Percentiles rank a stretch among this genome's conserved stretches.
Conservation (phyloP, 2,797 vertebrate species). For the Chanos chanos region DNA sequence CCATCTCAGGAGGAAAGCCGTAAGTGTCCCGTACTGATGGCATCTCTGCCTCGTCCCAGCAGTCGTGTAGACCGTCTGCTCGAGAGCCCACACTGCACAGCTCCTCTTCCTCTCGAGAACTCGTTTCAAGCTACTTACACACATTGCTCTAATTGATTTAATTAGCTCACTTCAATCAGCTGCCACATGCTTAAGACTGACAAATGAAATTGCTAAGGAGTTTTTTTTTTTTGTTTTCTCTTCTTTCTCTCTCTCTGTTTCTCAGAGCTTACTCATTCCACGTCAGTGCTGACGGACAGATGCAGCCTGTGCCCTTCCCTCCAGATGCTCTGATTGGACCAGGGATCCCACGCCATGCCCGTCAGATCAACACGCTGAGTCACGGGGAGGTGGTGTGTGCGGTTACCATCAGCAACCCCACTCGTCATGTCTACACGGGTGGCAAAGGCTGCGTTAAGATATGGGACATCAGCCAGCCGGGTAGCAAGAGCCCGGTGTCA, state of each 20-base stretch:
- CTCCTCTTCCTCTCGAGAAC: constrained; percentile 28
- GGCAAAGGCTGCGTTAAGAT: constrained; percentile 97
- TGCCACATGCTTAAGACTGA: constrained; percentile 7
- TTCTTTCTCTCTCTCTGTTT: not conserved
- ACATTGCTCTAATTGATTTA: constrained; percentile 35
- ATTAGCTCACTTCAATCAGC: constrained; percentile 34
- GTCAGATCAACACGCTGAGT: constrained; percentile 81
- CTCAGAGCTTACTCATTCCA: constrained; percentile 78
- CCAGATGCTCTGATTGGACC: constrained; percentile 79
- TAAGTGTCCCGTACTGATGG: constrained; percentile 67
- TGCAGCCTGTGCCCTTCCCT: constrained; percentile 81
- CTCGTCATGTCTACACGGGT: constrained; percentile 91
- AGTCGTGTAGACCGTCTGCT: constrained; percentile 3
- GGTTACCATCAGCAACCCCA: constrained; percentile 96
- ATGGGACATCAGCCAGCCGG: constrained; percentile 95
- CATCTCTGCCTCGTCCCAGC: not conserved
- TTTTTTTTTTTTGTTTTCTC: constrained; percentile 3
- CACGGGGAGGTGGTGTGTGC: constrained; percentile 86
- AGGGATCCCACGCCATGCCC: constrained; percentile 78
- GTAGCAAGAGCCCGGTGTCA: constrained; percentile 91
- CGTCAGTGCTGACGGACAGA: constrained; percentile 79
- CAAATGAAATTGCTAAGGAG: constrained; percentile 11
- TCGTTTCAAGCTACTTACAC: constrained; percentile 29
- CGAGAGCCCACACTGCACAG: constrained; percentile 20
- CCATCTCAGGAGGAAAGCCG: constrained; percentile 98